Evolutionary conservation across 2,113 vertebrate species (phyloP).

Genomic region (Ramphastos sulfuratus): DNA sequence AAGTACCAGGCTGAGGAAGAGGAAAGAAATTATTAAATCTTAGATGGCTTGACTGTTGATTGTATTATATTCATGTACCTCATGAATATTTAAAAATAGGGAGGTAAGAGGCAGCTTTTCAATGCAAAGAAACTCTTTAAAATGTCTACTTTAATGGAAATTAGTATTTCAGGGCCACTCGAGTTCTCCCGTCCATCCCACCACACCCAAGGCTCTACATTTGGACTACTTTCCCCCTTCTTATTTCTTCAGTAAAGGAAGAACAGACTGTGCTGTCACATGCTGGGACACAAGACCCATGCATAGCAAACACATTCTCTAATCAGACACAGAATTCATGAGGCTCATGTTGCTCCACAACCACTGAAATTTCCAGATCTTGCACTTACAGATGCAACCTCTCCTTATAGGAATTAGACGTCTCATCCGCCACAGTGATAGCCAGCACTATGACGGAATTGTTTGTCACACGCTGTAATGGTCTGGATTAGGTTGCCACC

Average conservation of each 20-base stretch:
- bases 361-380: conserved; percentile 28
- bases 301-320: conserved; percentile 4
- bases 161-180: background rate
- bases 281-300: background rate
- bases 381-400: background rate
- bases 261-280: background rate
- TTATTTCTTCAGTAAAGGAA: background rate
- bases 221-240: background rate
- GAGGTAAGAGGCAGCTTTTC: conserved; percentile 16
- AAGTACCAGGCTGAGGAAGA: conserved; percentile 20
- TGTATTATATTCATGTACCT: background rate
- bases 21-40: conserved; percentile 18
- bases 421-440: background rate
- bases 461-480: conserved; percentile 16
- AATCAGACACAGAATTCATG: conserved; percentile 14
- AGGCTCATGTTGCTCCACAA: conserved; percentile 1
- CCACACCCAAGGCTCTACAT: background rate
- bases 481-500: conserved; percentile 7
- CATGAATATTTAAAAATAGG: conserved; percentile 45
- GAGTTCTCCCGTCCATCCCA: background rate
- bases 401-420: background rate
- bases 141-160: conserved; percentile 24
- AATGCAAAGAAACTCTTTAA: conserved; percentile 36
- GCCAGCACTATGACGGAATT: conserved; percentile 14
- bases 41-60: background rate